A percentile compares a stretch with the other conserved stretches of the same genome.
phyloP scores from a whole-genome alignment of 2,113 vertebrate genomes.

The Melanostigma gelatinosum region DNA sequence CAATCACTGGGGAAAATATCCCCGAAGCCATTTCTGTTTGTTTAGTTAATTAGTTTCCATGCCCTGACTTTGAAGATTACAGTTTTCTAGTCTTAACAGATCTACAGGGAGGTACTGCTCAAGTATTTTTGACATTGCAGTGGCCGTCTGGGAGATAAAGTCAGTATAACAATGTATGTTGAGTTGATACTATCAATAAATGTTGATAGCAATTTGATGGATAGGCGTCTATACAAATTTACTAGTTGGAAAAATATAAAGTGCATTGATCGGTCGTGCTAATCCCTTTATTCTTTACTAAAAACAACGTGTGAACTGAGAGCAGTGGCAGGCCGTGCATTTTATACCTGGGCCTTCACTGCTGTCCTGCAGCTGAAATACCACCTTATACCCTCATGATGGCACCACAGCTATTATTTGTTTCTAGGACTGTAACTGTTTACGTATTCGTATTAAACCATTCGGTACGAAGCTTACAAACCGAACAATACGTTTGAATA shows the following conservation, averaged over 20 bases:
- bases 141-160: neutral
- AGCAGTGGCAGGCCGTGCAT: no score
- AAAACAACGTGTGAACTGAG: neutral
- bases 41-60: constrained; percentile 31
- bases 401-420: no score
- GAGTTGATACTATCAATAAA: neutral
- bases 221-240: neutral
- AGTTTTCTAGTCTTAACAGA: constrained; percentile 44
- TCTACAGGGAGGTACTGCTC: constrained; percentile 7
- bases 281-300: neutral
- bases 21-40: constrained; percentile 36
- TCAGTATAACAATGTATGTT: neutral
- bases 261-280: neutral
- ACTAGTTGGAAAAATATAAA: neutral
- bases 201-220: neutral
- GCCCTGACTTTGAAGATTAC: constrained; percentile 41
- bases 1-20: constrained; percentile 48
- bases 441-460: no score
- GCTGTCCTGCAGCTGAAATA: no score
- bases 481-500: no score
- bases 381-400: no score
- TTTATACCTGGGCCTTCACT: no score
- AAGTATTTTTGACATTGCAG: constrained; percentile 14
- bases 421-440: no score
- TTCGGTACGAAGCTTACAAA: no score